Evolutionary conservation across 2,113 vertebrate genomes (phyloP), one percentile per base, ranked within the genome.

Genomic region (Oreocharis arfaki): DNA sequence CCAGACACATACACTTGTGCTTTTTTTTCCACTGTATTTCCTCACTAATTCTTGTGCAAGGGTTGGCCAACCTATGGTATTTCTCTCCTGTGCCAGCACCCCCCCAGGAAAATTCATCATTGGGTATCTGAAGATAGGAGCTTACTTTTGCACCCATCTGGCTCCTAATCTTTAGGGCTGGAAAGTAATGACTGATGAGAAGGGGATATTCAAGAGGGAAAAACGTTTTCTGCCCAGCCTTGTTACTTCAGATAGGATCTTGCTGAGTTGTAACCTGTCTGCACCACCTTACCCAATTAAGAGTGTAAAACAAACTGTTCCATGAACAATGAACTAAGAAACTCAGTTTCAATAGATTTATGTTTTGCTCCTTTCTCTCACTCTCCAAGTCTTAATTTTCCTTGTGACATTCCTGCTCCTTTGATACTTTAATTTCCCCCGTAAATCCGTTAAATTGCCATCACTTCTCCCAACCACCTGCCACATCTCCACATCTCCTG

Each of bases 401-500:
- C 10, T 28, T 30, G 35, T 49, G 63, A 67, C 55, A 30, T 61
- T 79, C 42, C 46, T 28, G 9, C n/a, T 75, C 47, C 30, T 79
- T 73, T 27, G 16, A 53, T 10, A 35, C 16, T 69, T 35, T 6
- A 16, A 49, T 57, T 74, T 67, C 37, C n/a, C 13, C 53, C 37
- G 21, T 41, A 92, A 71, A 71, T 44, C 16, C 11, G 16, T n/a
- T 50, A 53, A 42, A n/a, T 5, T 41, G 23, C 52, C 44, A 53
- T n/a, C 37, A 71, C 27, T 50, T 85, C 44, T 78, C 64, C 44
- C 46, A 69, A 8, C 4, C 46, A 52, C n/a, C n/a, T 73, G 49
- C 49, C 39, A 59, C 0, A 1, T n/a, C 32, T 78, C 84, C 35
- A 35, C 0, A 0, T 30, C 26, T 88, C 50, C 56, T 47, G 39